Percentiles rank a stretch among this genome's conserved stretches.
Evolutionary conservation across 2,797 vertebrate genomes (phyloP).

Genomic region (Artibeus lituratus): DNA sequence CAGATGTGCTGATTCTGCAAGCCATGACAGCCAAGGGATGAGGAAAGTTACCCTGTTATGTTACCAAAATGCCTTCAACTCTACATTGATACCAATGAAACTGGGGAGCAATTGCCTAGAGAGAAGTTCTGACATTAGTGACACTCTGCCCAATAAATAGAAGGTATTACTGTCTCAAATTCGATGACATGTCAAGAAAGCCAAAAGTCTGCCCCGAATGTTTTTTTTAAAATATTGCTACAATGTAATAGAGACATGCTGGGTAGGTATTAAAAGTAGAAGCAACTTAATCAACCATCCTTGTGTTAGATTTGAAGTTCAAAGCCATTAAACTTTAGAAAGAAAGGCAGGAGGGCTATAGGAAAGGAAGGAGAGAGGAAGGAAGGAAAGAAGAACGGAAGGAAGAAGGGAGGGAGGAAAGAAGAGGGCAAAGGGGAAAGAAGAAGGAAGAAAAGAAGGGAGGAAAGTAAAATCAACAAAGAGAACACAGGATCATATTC

Average conservation of each 20-base stretch:
- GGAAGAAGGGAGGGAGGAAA: fast-evolving
- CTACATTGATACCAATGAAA: neutral
- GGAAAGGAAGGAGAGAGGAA: fast-evolving
- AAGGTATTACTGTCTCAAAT: neutral
- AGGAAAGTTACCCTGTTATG: neutral
- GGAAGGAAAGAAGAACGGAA: too few species aligned
- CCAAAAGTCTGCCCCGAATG: neutral
- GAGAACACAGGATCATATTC: neutral
- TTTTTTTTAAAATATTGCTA: neutral
- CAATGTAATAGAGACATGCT: neutral
- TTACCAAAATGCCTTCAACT: neutral
- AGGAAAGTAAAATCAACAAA: neutral
- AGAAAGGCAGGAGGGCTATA: neutral
- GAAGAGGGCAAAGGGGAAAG: fast-evolving
- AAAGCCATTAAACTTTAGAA: neutral
- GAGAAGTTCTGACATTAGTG: neutral
- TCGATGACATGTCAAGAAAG: neutral
- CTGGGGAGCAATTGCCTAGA: neutral
- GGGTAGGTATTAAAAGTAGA: neutral
- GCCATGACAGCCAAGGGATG: neutral
- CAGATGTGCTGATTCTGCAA: neutral
- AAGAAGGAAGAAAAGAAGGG: too few species aligned
- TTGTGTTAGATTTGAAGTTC: neutral
- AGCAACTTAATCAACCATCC: neutral
- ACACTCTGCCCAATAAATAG: neutral